Conservation (phyloP, 2,113 vertebrate species). For the Ranitomeya variabilis region DNA sequence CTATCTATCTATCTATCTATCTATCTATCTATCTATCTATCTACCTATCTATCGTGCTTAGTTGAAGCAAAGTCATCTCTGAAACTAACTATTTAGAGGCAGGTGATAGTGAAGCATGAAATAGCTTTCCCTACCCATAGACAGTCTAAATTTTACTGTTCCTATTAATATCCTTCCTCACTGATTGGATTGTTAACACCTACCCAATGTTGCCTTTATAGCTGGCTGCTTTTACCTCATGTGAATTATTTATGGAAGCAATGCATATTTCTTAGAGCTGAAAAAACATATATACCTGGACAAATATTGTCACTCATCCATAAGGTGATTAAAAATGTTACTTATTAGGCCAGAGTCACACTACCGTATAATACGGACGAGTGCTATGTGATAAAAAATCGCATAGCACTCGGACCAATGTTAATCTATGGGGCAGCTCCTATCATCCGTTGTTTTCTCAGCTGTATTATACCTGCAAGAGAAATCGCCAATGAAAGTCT, state of each 20-base stretch:
- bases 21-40: too few species aligned
- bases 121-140: conserved; percentile 15
- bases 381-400: too few species aligned
- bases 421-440: too few species aligned
- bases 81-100: neutral
- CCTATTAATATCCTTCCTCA: neutral
- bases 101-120: conserved; percentile 36
- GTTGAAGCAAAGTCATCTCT: conserved; percentile 15
- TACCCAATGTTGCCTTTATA: conserved; percentile 21
- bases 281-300: conserved; percentile 4
- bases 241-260: conserved; percentile 30
- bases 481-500: too few species aligned
- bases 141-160: conserved; percentile 34
- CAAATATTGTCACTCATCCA: neutral
- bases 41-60: too few species aligned
- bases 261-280: conserved; percentile 5
- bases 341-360: too few species aligned
- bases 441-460: too few species aligned
- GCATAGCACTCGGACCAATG: too few species aligned
- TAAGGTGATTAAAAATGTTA: neutral
- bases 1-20: too few species aligned
- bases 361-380: too few species aligned
- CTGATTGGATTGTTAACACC: conserved; percentile 25
- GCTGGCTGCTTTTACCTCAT: conserved; percentile 37
- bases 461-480: too few species aligned